Conservation (phyloP, 1,140 invertebrate genomes). For the Scylla paramamosain region DNA sequence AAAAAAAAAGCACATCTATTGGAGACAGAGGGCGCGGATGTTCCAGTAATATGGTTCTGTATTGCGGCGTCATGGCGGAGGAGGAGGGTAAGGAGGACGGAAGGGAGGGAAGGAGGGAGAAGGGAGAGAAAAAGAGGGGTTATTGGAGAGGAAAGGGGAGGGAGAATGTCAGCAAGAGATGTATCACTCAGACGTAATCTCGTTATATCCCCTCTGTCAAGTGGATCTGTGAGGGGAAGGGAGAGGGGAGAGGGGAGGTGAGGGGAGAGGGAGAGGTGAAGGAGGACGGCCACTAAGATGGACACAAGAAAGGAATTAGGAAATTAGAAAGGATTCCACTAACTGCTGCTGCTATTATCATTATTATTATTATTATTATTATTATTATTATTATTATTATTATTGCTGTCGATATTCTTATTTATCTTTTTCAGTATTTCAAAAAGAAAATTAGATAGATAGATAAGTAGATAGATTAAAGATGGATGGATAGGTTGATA, state of each 20-base stretch:
- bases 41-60: too few relatives aligned
- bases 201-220: conserved; percentile 27
- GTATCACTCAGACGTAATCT: conserved; percentile 45
- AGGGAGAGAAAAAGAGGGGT: background rate
- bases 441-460: too few relatives aligned
- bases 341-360: background rate
- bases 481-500: background rate
- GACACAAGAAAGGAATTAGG: background rate
- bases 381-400: background rate
- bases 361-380: conserved; percentile 26
- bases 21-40: too few relatives aligned
- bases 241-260: conserved; percentile 9
- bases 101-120: background rate
- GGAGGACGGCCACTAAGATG: background rate
- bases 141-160: conserved; percentile 11
- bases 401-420: too few relatives aligned
- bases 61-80: background rate
- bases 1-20: too few relatives aligned
- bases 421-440: too few relatives aligned
- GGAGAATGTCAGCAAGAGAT: conserved; percentile 41
- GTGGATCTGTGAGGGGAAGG: background rate
- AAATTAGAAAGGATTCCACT: background rate
- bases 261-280: background rate
- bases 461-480: too few relatives aligned
- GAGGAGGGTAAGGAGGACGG: background rate